phyloP scores from a whole-genome alignment of 1,140 invertebrate genomes.

The Archivesica marissinica region DNA sequence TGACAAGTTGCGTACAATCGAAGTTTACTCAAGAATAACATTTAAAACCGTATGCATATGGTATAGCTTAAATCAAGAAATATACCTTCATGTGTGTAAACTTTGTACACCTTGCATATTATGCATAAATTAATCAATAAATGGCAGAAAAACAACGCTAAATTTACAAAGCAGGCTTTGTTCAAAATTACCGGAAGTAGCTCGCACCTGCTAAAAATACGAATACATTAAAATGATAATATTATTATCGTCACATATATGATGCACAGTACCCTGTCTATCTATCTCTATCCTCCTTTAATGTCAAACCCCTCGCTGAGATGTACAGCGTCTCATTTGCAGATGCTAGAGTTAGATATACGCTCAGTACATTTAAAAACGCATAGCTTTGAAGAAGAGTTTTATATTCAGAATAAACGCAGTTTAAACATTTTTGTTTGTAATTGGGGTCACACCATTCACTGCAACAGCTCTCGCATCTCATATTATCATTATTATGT shows the following conservation, averaged over 20 bases:
- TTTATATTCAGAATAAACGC: no score
- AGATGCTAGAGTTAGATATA: no score
- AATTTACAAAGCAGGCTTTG: conserved; percentile 63
- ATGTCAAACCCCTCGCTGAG: no score
- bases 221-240: neutral
- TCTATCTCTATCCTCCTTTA: no score
- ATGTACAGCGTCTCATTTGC: no score
- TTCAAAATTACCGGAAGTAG: conserved; percentile 61
- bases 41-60: neutral
- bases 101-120: conserved; percentile 39
- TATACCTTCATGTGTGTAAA: conserved; percentile 58
- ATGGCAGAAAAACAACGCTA: conserved; percentile 60
- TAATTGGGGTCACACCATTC: no score
- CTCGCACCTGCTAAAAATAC: conserved; percentile 50
- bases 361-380: no score
- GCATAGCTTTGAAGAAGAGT: no score
- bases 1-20: neutral
- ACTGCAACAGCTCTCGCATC: no score
- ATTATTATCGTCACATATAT: neutral
- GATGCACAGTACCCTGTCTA: no score
- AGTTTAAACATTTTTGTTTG: no score
- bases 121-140: conserved; percentile 66
- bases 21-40: neutral
- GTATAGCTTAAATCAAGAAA: neutral
- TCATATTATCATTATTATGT: no score